Evolutionary conservation across 2,113 vertebrate genomes (phyloP).

Genomic region (Syngnathus floridae): DNA sequence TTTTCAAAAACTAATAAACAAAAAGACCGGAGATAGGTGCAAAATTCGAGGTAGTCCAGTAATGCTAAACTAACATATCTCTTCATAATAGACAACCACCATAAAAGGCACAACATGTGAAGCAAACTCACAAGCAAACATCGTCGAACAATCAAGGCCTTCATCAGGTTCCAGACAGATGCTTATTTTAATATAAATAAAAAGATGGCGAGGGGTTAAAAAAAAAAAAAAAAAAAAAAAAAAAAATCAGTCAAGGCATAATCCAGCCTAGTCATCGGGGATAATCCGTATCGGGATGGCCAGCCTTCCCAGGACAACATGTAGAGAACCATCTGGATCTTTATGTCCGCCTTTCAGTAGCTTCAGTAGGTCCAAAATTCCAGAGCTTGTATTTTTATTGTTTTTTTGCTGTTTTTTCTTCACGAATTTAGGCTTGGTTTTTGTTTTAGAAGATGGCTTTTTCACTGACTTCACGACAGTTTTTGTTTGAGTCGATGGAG

Average conservation of each 20-base stretch:
- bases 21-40: not conserved
- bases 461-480: not conserved
- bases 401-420: constrained; percentile 32
- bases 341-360: constrained; percentile 42
- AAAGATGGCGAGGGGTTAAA: constrained; percentile 1
- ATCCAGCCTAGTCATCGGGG: constrained; percentile 53
- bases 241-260: not conserved
- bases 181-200: constrained; percentile 32
- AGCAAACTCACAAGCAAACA: constrained; percentile 1
- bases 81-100: constrained; percentile 40
- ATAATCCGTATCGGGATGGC: constrained; percentile 72
- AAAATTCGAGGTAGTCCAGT: constrained; percentile 53
- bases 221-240: not conserved
- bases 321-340: constrained; percentile 49
- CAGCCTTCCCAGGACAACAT: constrained; percentile 68
- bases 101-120: constrained; percentile 4
- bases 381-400: constrained; percentile 25
- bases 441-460: constrained; percentile 8
- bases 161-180: constrained; percentile 41
- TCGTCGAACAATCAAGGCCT: constrained; percentile 35
- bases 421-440: constrained; percentile 7
- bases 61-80: constrained; percentile 11
- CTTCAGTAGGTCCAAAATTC: constrained; percentile 56
- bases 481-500: not conserved
- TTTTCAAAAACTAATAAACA: constrained; percentile 7